Conservation (phyloP, 2,113 vertebrate species). For the Centropus bengalensis region DNA sequence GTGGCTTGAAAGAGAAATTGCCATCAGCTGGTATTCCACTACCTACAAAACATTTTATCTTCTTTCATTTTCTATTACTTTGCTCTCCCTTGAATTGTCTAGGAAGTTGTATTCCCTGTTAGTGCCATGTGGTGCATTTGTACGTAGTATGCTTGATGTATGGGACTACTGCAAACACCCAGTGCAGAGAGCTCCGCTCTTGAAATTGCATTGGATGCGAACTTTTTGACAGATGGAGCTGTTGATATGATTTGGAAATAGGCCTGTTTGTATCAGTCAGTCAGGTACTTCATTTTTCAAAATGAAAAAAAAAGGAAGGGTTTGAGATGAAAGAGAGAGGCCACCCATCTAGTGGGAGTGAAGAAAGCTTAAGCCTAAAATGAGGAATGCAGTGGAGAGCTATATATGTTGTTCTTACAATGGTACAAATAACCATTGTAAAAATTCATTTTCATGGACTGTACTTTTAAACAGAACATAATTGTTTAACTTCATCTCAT, state of each 20-base stretch:
- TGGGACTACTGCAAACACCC: not conserved
- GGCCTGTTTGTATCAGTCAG: slow-evolving; percentile 15
- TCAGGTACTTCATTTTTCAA: not conserved
- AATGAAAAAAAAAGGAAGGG: not conserved
- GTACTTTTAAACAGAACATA: not conserved
- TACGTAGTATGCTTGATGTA: not conserved
- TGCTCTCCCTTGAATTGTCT: not conserved
- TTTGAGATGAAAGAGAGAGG: not conserved
- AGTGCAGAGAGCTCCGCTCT: not conserved
- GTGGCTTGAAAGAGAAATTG: slow-evolving; percentile 32
- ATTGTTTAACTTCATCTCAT: not conserved
- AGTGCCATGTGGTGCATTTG: not conserved
- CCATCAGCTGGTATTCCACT: slow-evolving; percentile 32
- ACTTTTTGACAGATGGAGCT: slow-evolving; percentile 24
- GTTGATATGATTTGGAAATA: slow-evolving; percentile 43
- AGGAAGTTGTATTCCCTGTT: slow-evolving; percentile 16
- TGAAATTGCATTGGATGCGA: slow-evolving; percentile 17
- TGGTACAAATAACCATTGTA: not conserved
- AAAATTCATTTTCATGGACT: not conserved
- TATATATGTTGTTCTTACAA: not conserved
- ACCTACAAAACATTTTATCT: slow-evolving; percentile 39
- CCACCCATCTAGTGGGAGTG: not conserved
- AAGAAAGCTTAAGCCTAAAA: not conserved
- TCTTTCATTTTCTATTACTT: slow-evolving; percentile 19
- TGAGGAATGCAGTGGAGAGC: not conserved